These are phyloP conservation scores for Amphipyra tragopoginis DNA, from an alignment of 2,888 invertebrate species.

Conservation along the genomic window DNA sequence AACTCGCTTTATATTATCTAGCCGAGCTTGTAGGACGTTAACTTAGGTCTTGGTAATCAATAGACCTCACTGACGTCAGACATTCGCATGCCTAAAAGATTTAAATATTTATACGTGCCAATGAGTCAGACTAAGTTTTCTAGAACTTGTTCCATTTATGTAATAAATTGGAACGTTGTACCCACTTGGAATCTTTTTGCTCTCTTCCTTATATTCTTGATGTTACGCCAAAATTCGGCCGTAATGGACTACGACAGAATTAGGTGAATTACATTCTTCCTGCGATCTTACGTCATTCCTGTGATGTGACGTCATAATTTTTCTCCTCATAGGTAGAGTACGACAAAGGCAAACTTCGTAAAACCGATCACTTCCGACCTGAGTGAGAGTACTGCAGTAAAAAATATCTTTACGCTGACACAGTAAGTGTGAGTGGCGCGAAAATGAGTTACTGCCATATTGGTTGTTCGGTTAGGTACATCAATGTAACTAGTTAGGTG, in stretches of 20 bases:
- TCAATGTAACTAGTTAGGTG: no score
- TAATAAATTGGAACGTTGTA: slow-evolving; percentile 45
- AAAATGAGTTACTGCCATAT: no score
- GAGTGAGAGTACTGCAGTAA: no score
- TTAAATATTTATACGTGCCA: slow-evolving; percentile 47
- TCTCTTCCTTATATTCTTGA: slow-evolving; percentile 44
- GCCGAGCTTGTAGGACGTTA: slow-evolving; percentile 1
- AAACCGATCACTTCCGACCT: no score
- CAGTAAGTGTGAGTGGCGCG: no score
- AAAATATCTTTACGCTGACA: no score
- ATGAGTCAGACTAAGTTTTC: slow-evolving; percentile 45
- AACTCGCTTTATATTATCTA: slow-evolving; percentile 34
- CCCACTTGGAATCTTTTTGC: slow-evolving; percentile 25
- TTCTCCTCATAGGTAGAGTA: slow-evolving; percentile 12
- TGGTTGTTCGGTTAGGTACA: no score
- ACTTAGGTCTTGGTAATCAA: slow-evolving; percentile 45
- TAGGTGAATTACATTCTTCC: slow-evolving; percentile 40
- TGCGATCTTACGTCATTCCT: slow-evolving; percentile 45
- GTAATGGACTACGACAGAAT: slow-evolving; percentile 29
- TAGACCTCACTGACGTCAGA: slow-evolving; percentile 49
- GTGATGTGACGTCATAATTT: slow-evolving; percentile 31
- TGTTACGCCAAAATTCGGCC: slow-evolving; percentile 46
- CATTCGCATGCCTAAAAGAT: slow-evolving; percentile 37
- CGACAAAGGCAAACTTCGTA: no score
- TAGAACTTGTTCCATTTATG: slow-evolving; percentile 36